Evolutionary conservation across 2,113 vertebrate species (phyloP), one percentile per base, ranked within the genome.

Genomic region (Toxotes jaculatrix): DNA sequence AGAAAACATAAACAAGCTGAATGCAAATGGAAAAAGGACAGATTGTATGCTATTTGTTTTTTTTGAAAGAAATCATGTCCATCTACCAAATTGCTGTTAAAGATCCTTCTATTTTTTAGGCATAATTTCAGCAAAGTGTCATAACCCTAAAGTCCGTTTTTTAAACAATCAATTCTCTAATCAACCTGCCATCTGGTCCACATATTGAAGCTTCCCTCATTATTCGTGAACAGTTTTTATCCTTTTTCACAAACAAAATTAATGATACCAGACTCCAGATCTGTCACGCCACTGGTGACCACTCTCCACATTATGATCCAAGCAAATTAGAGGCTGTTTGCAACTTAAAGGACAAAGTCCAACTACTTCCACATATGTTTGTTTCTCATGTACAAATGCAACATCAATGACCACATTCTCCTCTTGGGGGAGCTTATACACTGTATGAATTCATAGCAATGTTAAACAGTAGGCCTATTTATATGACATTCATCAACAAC

Each of bases 361-460:
- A 31, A 14, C 16, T 2, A 74, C n/a, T 74, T 61, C 61, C 0
- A 0, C 4, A 1, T 32, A 16, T 31, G 17, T 47, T 63, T 40
- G 38, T 27, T 21, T 56, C 45, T 71, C 0, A n/a, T 59, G 62
- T 17, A 32, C 1, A 56, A 6, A 43, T 10, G 21, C 63, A 21
- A 42, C 5, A 59, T 11, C 8, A 53, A 67, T 45, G 6, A 66
- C n/a, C 14, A 49, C 8, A n/a, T 19, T 57, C 0, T 59, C 74
- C 69, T 75, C 60, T 78, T 67, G 65, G 76, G 80, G 73, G 87
- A 78, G 79, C 79, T 61, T 78, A 16, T 2, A 65, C 38, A 19
- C 67, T 34, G 31, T 43, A 17, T n/a, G 4, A 27, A 9, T 4
- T n/a, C 36, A 59, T 16, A 56, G 27, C 11, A 38, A 32, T 34